Evolutionary conservation across 2,797 vertebrate genomes (phyloP), one percentile per base, ranked within the genome.

Genomic region (Melanogrammus aeglefinus): DNA sequence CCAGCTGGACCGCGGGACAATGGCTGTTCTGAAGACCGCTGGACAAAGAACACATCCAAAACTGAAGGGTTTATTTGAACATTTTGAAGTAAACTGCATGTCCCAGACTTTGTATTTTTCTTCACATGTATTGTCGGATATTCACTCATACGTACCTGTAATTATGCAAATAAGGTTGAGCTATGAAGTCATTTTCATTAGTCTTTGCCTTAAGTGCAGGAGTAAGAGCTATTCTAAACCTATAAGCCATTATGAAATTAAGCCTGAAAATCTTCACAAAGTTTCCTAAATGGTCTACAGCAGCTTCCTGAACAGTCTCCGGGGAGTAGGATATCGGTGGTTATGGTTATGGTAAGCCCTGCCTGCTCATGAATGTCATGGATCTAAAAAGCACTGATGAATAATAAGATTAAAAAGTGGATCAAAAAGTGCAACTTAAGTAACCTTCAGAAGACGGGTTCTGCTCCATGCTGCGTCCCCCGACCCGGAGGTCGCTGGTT

Each of bases 391-490:
- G 7, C 35, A 36, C 35, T 36, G 35, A 63, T 63, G n/a, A 69
- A 27, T 24, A 69, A 63, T 8, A 6, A 24, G 57, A 24, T 21
- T 57, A 6, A 21, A 57, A 57, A 57, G 47, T 21, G 47, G 18
- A 21, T 6, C n/a, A 38, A 24, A 27, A 66, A 29, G 6, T 66
- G 12, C n/a, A 41, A 2, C 12, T 27, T 27, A 13, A 33, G 70
- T 92, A 95, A 99, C 97, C 96, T 95, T 95, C 94, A 88, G 93
- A 95, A 76, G 95, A 96, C 21, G 91, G 90, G 79, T 90, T 94
- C 90, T 90, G 95, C 73, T 93, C 91, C 76, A 83, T 47, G 79
- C 88, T 90, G 81, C n/a, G n/a, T n/a, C 94, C 91, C 85, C 91
- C 94, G 90, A 93, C 92, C 82, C 92, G 63, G 63, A 6, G 9